Base-by-base conservation (phyloP, 2,797 vertebrate species). In the Pseudochaenichthys georgianus region DNA sequence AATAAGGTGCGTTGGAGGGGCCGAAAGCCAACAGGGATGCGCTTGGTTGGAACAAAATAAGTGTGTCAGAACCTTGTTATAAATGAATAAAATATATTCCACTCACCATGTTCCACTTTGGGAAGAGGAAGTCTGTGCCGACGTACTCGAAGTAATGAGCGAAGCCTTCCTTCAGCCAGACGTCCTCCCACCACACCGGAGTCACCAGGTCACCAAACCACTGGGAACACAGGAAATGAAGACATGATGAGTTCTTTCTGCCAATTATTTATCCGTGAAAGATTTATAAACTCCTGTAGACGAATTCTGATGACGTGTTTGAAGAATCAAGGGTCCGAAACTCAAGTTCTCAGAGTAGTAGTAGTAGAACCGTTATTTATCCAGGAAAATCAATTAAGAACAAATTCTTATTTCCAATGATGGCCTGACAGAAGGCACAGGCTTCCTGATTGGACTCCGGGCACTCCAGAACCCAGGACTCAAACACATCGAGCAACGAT, bases 121-220 rank as follows among this genome's bases (percentile, higher is more conserved):
- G 98, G 77, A 99, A 99, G 85, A 99, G 98, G 90, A 98, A 99
- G 90, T 99, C 98, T 3, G 98, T 97, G 42, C 98, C 98, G 13
- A 99, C 94, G 82, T 98, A 99, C 91, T 99, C 98, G 58, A 99
- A 99, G 94, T 96, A 99, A 87, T 99, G 98, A 88, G 98, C 98
- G 70, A 99, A 99, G 1, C 98, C 98, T 93, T 99, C 98, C 75
- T 99, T 99, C 31, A 99, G 68, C 98, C 98, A 99, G 42, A 99
- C 98, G 43, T 99, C 98, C 89, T 99, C 98, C 98, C 98, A 99
- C 98, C 98, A 99, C 41, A 97, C 96, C 0, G 98, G 98, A 19
- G 98, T 99, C 87, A 99, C 98, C 48, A 99, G 96, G 72, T 99
- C 97, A 48, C 98, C 98, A 77, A 99, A 99, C 98, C 98, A 99